Conservation (phyloP, 1,140 invertebrate species). For the Drosophila navojoa region DNA sequence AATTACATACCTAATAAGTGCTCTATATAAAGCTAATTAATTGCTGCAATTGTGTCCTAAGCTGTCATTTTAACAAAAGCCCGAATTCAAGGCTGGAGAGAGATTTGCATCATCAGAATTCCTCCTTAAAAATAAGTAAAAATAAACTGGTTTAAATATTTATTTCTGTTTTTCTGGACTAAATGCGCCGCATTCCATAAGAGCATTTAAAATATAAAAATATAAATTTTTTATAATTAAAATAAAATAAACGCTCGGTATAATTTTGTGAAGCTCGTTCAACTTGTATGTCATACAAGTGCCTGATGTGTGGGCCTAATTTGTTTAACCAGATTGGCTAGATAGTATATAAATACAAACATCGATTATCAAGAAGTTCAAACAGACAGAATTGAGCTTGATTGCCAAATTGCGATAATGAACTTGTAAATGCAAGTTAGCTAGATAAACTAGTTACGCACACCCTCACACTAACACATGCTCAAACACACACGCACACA, state of each 20-base stretch:
- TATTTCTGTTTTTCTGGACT: not conserved
- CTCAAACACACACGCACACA: conserved; percentile 19
- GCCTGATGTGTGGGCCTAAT: not conserved
- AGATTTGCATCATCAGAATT: conserved; percentile 12
- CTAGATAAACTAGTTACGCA: conserved; percentile 16
- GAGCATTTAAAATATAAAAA: not conserved
- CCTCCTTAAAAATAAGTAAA: not conserved
- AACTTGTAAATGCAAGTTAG: conserved; percentile 62
- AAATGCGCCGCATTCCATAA: not conserved
- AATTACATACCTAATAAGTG: not conserved
- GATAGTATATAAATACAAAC: not conserved
- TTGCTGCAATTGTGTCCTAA: not conserved
- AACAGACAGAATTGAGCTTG: not conserved
- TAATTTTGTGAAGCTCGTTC: conserved; percentile 4
- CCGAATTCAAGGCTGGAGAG: not conserved
- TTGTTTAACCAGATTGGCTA: not conserved
- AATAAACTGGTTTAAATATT: conserved; percentile 28
- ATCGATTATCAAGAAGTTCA: not conserved
- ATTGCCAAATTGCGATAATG: conserved; percentile 56
- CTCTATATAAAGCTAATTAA: not conserved
- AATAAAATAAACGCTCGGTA: not conserved
- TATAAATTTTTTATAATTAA: not conserved
- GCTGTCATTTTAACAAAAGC: conserved; percentile 12
- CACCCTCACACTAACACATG: not conserved
- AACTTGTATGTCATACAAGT: conserved; percentile 1